Evolutionary conservation across 2,888 invertebrate species (phyloP).

Genomic region (Rhogogaster chlorosoma): DNA sequence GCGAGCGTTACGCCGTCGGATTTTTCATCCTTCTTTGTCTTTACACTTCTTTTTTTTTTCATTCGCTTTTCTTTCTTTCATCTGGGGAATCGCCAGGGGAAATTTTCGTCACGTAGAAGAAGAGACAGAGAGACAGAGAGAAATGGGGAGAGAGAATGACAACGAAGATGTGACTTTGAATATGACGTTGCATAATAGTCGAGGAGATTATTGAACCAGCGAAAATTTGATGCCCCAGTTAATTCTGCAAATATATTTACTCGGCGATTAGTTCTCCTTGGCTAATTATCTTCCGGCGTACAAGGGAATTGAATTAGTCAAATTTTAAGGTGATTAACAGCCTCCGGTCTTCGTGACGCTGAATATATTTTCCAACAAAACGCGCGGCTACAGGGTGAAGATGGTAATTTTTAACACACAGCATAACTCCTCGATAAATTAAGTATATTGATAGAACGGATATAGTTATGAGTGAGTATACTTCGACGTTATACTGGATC

Average conservation of each 20-base stretch:
- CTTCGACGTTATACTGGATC: no score
- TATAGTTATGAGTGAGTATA: neutral
- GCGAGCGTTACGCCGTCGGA: neutral
- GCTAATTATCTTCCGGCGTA: constrained; percentile 26
- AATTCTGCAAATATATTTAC: constrained; percentile 7
- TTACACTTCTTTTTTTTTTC: neutral
- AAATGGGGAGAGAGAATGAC: neutral
- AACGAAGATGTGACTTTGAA: neutral
- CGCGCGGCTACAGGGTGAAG: neutral
- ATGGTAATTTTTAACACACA: constrained; percentile 7
- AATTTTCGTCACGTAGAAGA: neutral
- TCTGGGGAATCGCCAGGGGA: neutral
- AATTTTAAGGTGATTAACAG: constrained; percentile 31
- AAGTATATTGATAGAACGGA: neutral
- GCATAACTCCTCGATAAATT: neutral
- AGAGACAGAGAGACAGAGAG: neutral
- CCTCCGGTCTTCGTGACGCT: constrained; percentile 19
- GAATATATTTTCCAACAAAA: constrained; percentile 8
- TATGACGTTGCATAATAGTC: constrained; percentile 4
- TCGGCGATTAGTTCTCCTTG: constrained; percentile 22
- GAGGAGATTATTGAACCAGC: neutral
- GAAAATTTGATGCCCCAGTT: constrained; percentile 11
- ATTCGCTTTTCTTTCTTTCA: neutral
- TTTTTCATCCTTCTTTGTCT: neutral
- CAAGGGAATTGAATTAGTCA: constrained; percentile 30